Conservation (phyloP, 1,140 invertebrate genomes). For the Hyles vespertilio region DNA sequence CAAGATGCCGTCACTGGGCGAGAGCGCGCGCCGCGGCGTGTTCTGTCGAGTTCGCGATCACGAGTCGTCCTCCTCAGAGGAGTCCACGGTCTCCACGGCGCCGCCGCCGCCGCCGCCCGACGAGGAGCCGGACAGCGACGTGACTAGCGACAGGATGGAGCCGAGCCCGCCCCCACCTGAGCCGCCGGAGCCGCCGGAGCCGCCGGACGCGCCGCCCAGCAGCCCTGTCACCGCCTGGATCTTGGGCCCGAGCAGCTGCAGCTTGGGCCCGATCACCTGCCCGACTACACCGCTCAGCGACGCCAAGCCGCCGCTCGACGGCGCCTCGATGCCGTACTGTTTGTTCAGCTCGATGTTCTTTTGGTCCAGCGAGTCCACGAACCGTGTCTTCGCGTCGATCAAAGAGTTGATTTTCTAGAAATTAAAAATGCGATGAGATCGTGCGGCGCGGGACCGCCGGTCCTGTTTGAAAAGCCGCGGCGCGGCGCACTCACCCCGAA, state of each 20-base stretch:
- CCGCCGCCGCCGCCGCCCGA: constrained; percentile 56
- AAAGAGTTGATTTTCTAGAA: constrained; percentile 86
- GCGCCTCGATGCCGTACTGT: constrained; percentile 82
- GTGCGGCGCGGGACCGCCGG: background rate
- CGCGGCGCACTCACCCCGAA: constrained; percentile 82
- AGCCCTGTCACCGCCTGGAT: constrained; percentile 76
- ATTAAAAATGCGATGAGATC: constrained; percentile 15
- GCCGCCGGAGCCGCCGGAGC: constrained; percentile 55
- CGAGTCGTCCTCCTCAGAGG: constrained; percentile 63
- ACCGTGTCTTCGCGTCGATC: constrained; percentile 84
- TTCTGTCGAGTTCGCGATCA: constrained; percentile 26
- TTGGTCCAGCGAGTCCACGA: constrained; percentile 80
- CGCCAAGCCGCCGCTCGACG: constrained; percentile 57
- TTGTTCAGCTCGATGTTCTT: constrained; percentile 84
- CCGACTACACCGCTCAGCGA: constrained; percentile 72
- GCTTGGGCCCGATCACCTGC: constrained; percentile 77
- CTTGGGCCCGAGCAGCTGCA: constrained; percentile 74
- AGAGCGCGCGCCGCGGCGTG: constrained; percentile 1
- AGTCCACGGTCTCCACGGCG: constrained; percentile 66
- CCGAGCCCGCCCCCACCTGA: constrained; percentile 56
- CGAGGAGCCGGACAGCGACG: constrained; percentile 65
- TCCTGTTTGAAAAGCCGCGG: background rate
- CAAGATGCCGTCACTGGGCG: background rate
- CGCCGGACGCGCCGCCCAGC: constrained; percentile 73
- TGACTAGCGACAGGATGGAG: constrained; percentile 59